Percentiles rank a stretch among this genome's conserved stretches.
These are phyloP conservation scores for Salarias fasciatus DNA, from an alignment of 2,797 vertebrate genomes.

Conservation along the genomic window DNA sequence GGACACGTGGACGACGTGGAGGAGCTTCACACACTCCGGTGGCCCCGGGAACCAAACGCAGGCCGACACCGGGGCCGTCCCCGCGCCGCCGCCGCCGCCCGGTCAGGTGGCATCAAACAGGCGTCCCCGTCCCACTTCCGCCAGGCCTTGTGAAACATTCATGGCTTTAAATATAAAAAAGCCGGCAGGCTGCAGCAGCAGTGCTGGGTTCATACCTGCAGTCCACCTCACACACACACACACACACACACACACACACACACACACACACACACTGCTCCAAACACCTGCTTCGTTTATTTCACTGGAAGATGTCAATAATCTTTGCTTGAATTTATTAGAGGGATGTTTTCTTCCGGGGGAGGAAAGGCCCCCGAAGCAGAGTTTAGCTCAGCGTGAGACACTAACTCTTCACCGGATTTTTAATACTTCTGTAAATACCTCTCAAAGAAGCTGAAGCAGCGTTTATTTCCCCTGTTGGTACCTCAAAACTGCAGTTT, in stretches of 20 bases:
- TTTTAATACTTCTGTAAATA: neutral
- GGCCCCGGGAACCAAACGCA: constrained; percentile 63
- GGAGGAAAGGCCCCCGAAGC: neutral
- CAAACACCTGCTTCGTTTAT: neutral
- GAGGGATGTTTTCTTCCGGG: neutral
- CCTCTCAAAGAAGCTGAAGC: neutral
- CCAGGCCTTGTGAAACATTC: constrained; percentile 69
- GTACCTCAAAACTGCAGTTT: neutral
- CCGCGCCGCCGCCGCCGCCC: constrained; percentile 22
- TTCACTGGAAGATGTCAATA: neutral
- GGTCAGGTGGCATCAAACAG: constrained; percentile 9
- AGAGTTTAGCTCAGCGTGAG: neutral
- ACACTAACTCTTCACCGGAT: neutral
- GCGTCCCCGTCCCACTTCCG: constrained; percentile 11
- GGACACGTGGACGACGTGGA: constrained; percentile 29
- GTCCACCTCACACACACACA: neutral
- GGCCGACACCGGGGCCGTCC: constrained; percentile 60
- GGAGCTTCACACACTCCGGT: constrained; percentile 64
- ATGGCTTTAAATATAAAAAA: constrained; percentile 62
- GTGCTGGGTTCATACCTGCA: constrained; percentile 2
- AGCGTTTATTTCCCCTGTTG: neutral
- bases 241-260: neutral
- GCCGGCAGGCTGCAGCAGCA: constrained; percentile 37
- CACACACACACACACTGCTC: neutral
- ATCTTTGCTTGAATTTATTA: neutral